phyloP scores from a whole-genome alignment of 2,888 invertebrate genomes.

The Sisyra terminalis region DNA sequence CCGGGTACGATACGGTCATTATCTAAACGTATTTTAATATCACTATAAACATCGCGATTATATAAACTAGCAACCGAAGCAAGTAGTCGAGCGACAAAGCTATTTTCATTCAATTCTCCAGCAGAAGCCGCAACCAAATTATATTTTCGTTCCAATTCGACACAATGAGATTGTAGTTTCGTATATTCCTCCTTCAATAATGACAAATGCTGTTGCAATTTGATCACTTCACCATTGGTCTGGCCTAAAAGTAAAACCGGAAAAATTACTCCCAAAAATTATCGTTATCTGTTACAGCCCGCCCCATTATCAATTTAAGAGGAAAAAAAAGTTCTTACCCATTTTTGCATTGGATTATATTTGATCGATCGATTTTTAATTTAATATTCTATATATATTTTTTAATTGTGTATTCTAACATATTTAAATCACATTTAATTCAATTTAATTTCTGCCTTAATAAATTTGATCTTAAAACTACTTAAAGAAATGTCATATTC shows the following conservation, averaged over 20 bases:
- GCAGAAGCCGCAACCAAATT: constrained; percentile 56
- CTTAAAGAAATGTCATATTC: no score
- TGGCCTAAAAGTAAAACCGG: constrained; percentile 27
- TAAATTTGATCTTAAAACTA: no score
- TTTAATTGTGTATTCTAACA: no score
- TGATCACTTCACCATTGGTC: constrained; percentile 34
- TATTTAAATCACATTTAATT: no score
- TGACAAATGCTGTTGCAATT: constrained; percentile 69
- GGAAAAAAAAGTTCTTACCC: background rate
- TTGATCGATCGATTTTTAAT: background rate
- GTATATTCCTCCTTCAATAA: constrained; percentile 83
- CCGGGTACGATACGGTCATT: constrained; percentile 51
- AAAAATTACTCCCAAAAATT: background rate
- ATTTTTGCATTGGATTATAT: background rate
- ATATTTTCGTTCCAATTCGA: constrained; percentile 72
- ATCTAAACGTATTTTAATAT: constrained; percentile 59
- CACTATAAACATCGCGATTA: constrained; percentile 65
- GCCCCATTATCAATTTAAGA: background rate
- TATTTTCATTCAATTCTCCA: constrained; percentile 47
- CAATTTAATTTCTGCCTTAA: no score
- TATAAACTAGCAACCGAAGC: constrained; percentile 69
- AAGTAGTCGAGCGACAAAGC: constrained; percentile 71
- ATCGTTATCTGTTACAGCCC: background rate
- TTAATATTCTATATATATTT: background rate
- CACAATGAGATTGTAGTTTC: constrained; percentile 66